Base-by-base conservation (phyloP, 1,140 invertebrate species). In the Scaptodrosophila lebanonensis region DNA sequence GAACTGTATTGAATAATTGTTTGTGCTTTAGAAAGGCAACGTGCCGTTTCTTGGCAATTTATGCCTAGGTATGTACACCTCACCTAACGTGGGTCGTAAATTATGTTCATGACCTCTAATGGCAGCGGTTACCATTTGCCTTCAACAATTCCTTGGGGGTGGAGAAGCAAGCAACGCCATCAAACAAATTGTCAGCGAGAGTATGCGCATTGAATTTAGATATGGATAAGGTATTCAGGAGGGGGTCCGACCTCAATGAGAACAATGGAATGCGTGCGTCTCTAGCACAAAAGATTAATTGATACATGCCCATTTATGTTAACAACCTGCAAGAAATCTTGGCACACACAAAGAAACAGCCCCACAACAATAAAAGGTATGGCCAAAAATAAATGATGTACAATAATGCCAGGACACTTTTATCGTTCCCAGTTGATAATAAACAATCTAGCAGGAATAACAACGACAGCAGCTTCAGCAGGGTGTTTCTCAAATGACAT, bases 221-320 rank as follows among this genome's bases (percentile, higher is more conserved):
- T 82, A 68, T 52, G 75, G 63, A 71, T 70, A 58, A 59, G 61
- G 63, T 17, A 64, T 45, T 16, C 35, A 43, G 52, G 11, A 32
- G 33, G 25, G n/a, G n/a, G n/a, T n/a, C n/a, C n/a, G n/a, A n/a
- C n/a, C n/a, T n/a, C 3, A 12, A 38, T 7, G 13, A 16, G 38
- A 16, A 35, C 30, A 15, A 38, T 22, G 17, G 53, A 39, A 1
- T 9, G 44, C 13, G 76, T 58, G 25, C 20, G 49, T 40, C 52
- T 22, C 38, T 30, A 49, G 53, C 61, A 39, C n/a, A n/a, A 25
- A 72, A 79, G 75, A 79, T 79, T 79, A 79, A 79, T 79, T 79
- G 75, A 79, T 79, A 79, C 75, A 70, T 79, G 75, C 83, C 75
- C 75, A 79, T 79, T 79, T 60, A 61, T 82, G 75, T 82, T 79